Conservation (phyloP, 2,113 vertebrate genomes). For the Spheniscus mendiculus region DNA sequence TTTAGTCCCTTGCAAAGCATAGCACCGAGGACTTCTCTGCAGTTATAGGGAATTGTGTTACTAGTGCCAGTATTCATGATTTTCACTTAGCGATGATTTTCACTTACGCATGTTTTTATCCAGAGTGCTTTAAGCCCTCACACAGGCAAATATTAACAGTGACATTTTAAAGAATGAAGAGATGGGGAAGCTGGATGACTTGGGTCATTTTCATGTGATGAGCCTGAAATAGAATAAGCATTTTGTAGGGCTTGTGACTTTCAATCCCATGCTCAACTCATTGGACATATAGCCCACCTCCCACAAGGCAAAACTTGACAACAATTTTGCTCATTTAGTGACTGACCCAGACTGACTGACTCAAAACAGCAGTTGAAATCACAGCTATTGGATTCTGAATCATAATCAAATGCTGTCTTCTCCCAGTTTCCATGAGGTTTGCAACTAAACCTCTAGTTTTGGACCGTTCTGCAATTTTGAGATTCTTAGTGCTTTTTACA, state of each 20-base stretch:
- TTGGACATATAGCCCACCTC: neutral
- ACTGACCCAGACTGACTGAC: neutral
- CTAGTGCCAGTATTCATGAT: neutral
- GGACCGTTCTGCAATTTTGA: neutral
- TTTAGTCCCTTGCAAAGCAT: neutral
- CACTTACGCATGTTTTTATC: neutral
- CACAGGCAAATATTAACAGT: neutral
- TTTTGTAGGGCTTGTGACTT: conserved; percentile 23
- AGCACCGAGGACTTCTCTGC: neutral
- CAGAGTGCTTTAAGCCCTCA: neutral
- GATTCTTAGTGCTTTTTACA: neutral
- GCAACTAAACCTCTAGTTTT: neutral
- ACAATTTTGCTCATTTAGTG: neutral
- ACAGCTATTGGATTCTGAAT: neutral
- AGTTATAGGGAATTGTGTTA: neutral
- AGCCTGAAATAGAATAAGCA: neutral
- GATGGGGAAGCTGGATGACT: conserved; percentile 19
- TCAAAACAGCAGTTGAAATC: neutral
- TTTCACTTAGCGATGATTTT: neutral
- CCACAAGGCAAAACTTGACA: neutral
- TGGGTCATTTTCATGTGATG: conserved; percentile 37
- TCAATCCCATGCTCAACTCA: neutral
- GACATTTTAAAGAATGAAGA: neutral
- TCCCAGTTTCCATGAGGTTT: neutral
- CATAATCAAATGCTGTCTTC: neutral